These are phyloP conservation scores for Argya squamiceps DNA, from an alignment of 2,797 vertebrate genomes.

Conservation along the genomic window DNA sequence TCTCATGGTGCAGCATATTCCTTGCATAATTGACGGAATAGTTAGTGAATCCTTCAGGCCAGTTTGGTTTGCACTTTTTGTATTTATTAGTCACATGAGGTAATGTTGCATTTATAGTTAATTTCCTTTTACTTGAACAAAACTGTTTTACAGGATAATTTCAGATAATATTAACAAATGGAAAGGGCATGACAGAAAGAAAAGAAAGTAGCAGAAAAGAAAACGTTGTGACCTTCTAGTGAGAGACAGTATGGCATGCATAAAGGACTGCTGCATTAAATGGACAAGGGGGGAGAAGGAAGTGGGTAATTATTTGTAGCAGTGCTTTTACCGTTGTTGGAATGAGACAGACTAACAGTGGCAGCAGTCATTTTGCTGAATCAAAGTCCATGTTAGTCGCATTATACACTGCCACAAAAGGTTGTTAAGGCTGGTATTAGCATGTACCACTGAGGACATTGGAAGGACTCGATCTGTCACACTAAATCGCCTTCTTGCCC, in stretches of 20 bases:
- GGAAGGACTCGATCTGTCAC: conserved; percentile 96
- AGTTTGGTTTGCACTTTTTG: conserved; percentile 14
- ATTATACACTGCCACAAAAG: conserved; percentile 85
- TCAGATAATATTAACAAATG: conserved; percentile 30
- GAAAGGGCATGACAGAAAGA: conserved; percentile 29
- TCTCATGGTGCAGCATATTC: background rate
- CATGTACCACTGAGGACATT: conserved; percentile 91
- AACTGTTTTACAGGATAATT: conserved; percentile 50
- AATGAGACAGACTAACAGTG: conserved; percentile 85
- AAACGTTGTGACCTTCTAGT: conserved; percentile 63
- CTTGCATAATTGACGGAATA: background rate
- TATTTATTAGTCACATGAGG: background rate
- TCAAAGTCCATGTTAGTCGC: conserved; percentile 84
- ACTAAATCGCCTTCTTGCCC: conserved; percentile 89
- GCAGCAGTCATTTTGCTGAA: conserved; percentile 89
- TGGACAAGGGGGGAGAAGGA: conserved; percentile 70
- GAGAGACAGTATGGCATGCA: conserved; percentile 60
- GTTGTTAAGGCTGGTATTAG: conserved; percentile 91
- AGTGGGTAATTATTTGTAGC: conserved; percentile 86
- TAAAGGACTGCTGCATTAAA: conserved; percentile 75
- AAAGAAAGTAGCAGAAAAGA: conserved; percentile 60
- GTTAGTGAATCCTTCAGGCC: conserved; percentile 21
- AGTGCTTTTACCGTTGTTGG: conserved; percentile 78
- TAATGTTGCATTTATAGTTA: conserved; percentile 24
- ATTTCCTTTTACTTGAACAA: conserved; percentile 48